phyloP scores from a whole-genome alignment of 2,888 invertebrate genomes.

The Tiliacea aurago region DNA sequence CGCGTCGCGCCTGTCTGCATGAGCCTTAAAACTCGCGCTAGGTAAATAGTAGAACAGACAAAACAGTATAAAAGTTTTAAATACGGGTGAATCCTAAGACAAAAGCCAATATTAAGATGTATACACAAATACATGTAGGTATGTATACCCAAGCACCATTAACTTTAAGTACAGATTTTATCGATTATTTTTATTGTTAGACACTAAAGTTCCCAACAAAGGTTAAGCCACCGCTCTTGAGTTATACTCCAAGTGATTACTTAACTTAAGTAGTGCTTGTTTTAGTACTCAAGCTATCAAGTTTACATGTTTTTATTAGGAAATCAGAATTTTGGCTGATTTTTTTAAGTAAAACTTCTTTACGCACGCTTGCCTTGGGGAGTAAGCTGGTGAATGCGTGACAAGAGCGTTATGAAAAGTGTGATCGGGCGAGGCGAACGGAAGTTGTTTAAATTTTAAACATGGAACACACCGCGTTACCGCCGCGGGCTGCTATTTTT shows the following conservation, averaged over 20 bases:
- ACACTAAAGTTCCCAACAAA: constrained; percentile 39
- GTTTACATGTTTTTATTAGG: constrained; percentile 1
- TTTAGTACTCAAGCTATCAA: constrained; percentile 20
- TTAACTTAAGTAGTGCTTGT: constrained; percentile 19
- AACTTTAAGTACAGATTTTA: constrained; percentile 36
- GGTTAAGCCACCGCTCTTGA: constrained; percentile 11
- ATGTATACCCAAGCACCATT: not conserved
- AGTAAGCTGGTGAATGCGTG: too few species aligned
- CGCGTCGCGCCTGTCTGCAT: too few species aligned
- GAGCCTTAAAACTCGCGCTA: not conserved
- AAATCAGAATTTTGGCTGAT: constrained; percentile 1
- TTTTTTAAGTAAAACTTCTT: too few species aligned
- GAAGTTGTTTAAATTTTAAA: too few species aligned
- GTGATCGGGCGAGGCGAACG: too few species aligned
- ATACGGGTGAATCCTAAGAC: too few species aligned
- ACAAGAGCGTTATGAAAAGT: too few species aligned
- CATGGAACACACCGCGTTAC: too few species aligned
- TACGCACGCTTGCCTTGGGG: too few species aligned
- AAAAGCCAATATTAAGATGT: not conserved
- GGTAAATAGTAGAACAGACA: not conserved
- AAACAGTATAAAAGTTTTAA: not conserved
- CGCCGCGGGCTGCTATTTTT: too few species aligned
- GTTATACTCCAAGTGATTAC: constrained; percentile 33
- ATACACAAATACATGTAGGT: not conserved
- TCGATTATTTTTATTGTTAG: constrained; percentile 44